phyloP scores from a whole-genome alignment of 2,888 invertebrate species.

The Cheilosia variabilis region DNA sequence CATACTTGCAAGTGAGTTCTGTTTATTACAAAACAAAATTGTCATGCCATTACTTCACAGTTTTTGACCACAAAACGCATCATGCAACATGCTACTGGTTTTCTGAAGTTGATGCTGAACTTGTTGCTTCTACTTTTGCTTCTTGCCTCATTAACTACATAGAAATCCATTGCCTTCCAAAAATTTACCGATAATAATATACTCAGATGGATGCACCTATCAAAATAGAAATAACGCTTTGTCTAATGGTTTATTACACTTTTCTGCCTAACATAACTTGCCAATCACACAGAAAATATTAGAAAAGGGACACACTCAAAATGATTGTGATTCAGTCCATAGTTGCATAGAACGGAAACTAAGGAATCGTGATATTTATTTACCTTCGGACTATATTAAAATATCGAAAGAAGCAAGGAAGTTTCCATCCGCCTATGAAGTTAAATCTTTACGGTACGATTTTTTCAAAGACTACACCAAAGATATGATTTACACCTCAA shows the following conservation, averaged over 20 bases:
- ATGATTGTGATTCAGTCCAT: neutral
- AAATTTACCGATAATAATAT: neutral
- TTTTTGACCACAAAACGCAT: neutral
- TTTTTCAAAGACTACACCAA: too few species aligned
- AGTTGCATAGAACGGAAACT: neutral
- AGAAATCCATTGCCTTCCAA: neutral
- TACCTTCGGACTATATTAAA: too few species aligned
- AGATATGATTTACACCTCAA: too few species aligned
- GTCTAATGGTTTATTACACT: neutral
- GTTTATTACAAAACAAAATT: neutral
- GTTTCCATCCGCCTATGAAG: too few species aligned
- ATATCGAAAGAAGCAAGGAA: too few species aligned
- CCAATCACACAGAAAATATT: neutral
- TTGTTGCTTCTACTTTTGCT: neutral
- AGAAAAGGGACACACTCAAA: neutral
- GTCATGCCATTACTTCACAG: neutral
- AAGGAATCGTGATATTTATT: too few species aligned
- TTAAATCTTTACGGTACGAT: too few species aligned
- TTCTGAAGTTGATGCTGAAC: neutral
- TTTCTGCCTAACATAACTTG: neutral
- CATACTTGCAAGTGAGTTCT: neutral
- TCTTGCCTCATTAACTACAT: neutral
- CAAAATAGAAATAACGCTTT: neutral
- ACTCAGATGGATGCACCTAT: neutral
- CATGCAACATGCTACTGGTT: neutral